phyloP scores from a whole-genome alignment of 2,797 vertebrate species.

The Eurystomus glaucurus region DNA sequence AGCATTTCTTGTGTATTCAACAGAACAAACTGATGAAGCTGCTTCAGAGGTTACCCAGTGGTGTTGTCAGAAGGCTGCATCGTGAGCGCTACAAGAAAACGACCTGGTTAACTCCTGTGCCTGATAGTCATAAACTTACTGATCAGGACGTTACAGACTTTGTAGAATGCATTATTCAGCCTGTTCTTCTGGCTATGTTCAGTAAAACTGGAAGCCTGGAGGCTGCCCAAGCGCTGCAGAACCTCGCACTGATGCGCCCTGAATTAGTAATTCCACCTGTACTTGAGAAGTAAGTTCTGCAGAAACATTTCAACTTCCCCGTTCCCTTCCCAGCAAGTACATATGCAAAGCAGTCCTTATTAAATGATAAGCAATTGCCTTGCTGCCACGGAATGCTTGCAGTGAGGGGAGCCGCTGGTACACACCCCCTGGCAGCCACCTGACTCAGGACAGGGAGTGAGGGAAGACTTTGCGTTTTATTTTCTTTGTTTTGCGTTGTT shows the following conservation, averaged over 20 bases:
- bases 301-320: rapidly evolving
- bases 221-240: constrained; percentile 96
- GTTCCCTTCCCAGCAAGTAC: neutral
- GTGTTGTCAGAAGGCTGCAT: constrained; percentile 93
- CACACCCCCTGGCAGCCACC: neutral
- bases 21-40: constrained; percentile 99
- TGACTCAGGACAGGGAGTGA: neutral
- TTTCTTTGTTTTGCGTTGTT: neutral
- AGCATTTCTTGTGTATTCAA: constrained; percentile 18
- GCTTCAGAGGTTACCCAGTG: constrained; percentile 92
- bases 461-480: neutral
- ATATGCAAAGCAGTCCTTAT: neutral
- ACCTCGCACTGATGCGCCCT: constrained; percentile 95
- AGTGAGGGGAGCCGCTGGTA: neutral
- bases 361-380: neutral
- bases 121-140: constrained; percentile 94
- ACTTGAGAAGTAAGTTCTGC: constrained; percentile 92
- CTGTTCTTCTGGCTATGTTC: constrained; percentile 97
- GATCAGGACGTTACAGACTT: constrained; percentile 96
- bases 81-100: constrained; percentile 93
- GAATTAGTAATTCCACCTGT: constrained; percentile 97
- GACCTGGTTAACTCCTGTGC: constrained; percentile 94
- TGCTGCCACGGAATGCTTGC: neutral
- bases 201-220: constrained; percentile 98
- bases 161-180: constrained; percentile 96